Base-by-base conservation (phyloP, 2,888 invertebrate genomes). In the Metallyticus violacea region DNA sequence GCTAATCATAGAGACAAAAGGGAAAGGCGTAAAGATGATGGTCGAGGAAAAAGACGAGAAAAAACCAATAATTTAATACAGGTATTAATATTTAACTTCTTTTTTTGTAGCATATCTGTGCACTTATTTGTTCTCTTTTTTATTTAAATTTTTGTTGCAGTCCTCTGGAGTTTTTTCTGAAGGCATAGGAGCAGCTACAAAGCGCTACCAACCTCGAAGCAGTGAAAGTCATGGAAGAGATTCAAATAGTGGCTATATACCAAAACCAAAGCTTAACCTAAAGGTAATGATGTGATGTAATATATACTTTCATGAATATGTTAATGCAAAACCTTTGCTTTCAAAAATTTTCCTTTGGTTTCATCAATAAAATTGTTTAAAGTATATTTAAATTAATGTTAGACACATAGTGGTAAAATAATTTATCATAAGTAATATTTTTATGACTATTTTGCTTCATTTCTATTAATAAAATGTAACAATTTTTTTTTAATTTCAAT, bases 131-230 rank as follows among this genome's bases (percentile, higher is more conserved):
- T 62, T 62, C 7, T 9, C 22, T 62, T 7, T 62, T 9, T 0
- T 79, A 79, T 79, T 79, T 79, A 79, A n/a, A 79, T n/a, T n/a
- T 25, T 7, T 77, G 25, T 83, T 83, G 27, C 77, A 83, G n/a
- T 40, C 83, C 85, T 40, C 30, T 29, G 83, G 85, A 77, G 89
- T 92, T 5, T 92, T 91, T 89, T 91, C 91, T 3, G 91, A 91
- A 88, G 91, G 91, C 29, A 89, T 91, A 87, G 88, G 88, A 4
- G 90, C 89, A 25, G 40, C 87, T 77, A 30, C 79, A 78, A 79
- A 79, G 26, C 29, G 29, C 25, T 29, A 62, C 6, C 79, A 79
- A 15, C 89, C 88, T 6, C n/a, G 85, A 30, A 85, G 85, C 4
- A 90, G 89, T 86, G 89, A 89, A 30, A 79, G 85, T 27, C 88